Conservation (phyloP, 2,113 vertebrate species). For the Xiphophorus hellerii region DNA sequence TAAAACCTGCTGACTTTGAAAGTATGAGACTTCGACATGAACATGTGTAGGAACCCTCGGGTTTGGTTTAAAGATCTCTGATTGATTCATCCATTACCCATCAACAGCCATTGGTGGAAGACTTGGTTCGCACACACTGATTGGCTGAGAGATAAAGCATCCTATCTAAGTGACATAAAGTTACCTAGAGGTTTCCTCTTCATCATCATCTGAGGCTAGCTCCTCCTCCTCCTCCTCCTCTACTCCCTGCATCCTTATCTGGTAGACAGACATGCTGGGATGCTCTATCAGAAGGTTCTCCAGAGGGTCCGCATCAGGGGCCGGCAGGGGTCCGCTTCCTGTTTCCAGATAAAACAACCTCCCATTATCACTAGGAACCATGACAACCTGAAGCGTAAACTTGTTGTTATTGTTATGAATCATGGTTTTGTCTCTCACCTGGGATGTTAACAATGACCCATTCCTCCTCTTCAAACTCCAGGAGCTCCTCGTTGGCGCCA, state of each 20-base stretch:
- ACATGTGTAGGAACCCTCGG: too few relatives aligned
- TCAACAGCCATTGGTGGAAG: too few relatives aligned
- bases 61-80: too few relatives aligned
- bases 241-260: constrained; percentile 53
- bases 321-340: constrained; percentile 47
- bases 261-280: constrained; percentile 82
- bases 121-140: too few relatives aligned
- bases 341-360: neutral
- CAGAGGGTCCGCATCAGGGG: constrained; percentile 55
- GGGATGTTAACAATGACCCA: constrained; percentile 78
- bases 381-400: neutral
- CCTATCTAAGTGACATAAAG: neutral
- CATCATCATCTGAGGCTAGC: constrained; percentile 54
- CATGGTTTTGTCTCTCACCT: constrained; percentile 55
- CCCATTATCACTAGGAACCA: neutral
- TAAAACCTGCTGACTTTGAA: too few relatives aligned
- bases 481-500: constrained; percentile 50
- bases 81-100: too few relatives aligned
- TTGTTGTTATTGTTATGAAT: neutral
- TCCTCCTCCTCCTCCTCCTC: constrained; percentile 62
- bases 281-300: constrained; percentile 82
- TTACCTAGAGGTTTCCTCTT: constrained; percentile 68
- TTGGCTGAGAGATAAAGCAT: too few relatives aligned
- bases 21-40: too few relatives aligned
- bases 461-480: constrained; percentile 78